Base-by-base conservation (phyloP, 2,888 invertebrate genomes). In the Tridacna crocea region DNA sequence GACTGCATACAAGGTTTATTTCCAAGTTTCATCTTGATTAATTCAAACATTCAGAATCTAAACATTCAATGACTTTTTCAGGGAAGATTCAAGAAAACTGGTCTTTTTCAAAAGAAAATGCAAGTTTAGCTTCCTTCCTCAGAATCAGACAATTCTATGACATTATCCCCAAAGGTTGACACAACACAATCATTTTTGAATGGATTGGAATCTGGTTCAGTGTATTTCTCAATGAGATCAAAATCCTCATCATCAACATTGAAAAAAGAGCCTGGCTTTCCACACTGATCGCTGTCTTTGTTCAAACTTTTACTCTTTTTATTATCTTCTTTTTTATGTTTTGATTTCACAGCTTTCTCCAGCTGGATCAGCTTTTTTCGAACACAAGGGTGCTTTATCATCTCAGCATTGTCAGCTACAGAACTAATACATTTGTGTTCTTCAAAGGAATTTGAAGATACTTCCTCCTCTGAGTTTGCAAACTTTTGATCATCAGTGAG, bases 71-170 rank as follows among this genome's bases (percentile, higher is more conserved):
- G 36, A 36, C 36, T 36, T 36, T 36, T 36, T 36, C 36, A 4
- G 36, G 36, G 8, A 36, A 8, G 36, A 36, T 36, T 36, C 8
- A 8, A 4, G 2, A 36, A 36, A 36, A 36, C 36, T 36, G 3
- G 8, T 36, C 2, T 36, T 36, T 8, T 36, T 36, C 2, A 4
- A 36, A 36, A 36, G 36, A 36, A 36, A 36, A 36, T 36, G 36
- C 19, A 15, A 55, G 11, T 19, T 11, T 55, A 11, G 15, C 55
- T 55, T 55, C 17, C 19, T 72, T 72, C 87, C 22, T 88, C 87
- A n/a, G 87, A 88, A 77, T 88, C 88, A 10, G 88, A 88, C 0
- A 88, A 81, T 17, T 87, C 79, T 51, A 88, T 84, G 8, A 87
- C 55, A 26, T 80, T 84, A 55, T 78, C 74, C 48, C 63, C 58